phyloP scores from a whole-genome alignment of 2,888 invertebrate genomes.

The Chrysodeixis includens region DNA sequence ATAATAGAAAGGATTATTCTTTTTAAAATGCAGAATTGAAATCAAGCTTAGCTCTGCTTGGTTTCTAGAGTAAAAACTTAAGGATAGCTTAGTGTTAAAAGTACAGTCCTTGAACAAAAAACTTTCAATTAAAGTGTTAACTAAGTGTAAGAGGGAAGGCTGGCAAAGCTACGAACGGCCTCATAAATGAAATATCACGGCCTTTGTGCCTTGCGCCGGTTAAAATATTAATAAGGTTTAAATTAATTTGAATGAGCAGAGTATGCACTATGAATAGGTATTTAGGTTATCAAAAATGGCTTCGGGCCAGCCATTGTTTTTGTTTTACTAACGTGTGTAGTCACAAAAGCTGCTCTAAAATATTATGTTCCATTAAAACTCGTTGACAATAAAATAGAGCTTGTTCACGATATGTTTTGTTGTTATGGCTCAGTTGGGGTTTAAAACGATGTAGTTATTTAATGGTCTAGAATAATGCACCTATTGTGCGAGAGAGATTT shows the following conservation, averaged over 20 bases:
- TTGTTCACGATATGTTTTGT: background rate
- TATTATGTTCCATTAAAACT: constrained; percentile 23
- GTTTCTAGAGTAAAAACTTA: too few relatives aligned
- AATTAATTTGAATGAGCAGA: constrained; percentile 20
- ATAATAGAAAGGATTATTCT: too few relatives aligned
- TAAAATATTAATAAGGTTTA: constrained; percentile 8
- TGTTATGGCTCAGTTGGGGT: background rate
- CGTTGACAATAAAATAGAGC: constrained; percentile 4
- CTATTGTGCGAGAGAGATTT: too few relatives aligned
- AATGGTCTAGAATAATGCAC: background rate
- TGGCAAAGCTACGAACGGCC: background rate
- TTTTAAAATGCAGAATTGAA: too few relatives aligned
- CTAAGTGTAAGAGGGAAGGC: too few relatives aligned
- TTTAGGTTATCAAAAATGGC: constrained; percentile 39
- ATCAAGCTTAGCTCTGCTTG: too few relatives aligned
- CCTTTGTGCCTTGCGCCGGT: background rate
- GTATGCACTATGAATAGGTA: constrained; percentile 26
- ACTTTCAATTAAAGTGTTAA: too few relatives aligned
- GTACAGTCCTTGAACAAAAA: too few relatives aligned
- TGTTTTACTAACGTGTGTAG: constrained; percentile 35
- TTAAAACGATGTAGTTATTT: background rate
- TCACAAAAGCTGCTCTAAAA: constrained; percentile 36
- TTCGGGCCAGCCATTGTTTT: constrained; percentile 34
- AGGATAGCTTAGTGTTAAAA: too few relatives aligned
- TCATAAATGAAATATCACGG: background rate